A percentile compares a stretch with the other conserved stretches of the same genome.
Evolutionary conservation across 2,113 vertebrate genomes (phyloP).

Genomic region (Syngnathus typhle): DNA sequence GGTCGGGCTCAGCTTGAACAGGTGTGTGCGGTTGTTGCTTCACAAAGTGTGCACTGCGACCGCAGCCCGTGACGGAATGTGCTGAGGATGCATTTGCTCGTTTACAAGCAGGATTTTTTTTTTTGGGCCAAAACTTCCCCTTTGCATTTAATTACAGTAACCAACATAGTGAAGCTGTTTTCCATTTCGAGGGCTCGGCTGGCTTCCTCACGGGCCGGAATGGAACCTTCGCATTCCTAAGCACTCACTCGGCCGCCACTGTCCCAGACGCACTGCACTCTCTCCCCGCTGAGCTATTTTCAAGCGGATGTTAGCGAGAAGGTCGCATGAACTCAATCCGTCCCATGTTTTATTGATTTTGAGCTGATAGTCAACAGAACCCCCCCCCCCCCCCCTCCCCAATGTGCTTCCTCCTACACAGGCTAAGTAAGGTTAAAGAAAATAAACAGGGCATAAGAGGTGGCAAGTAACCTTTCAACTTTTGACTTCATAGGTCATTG

Average conservation of each 20-base stretch:
- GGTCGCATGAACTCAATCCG: slow-evolving; percentile 46
- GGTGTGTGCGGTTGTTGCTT: slow-evolving; percentile 36
- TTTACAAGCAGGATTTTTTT: neutral
- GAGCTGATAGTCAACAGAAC: slow-evolving; percentile 26
- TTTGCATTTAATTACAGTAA: neutral
- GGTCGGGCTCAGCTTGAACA: slow-evolving; percentile 50
- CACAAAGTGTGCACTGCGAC: neutral
- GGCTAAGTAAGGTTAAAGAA: slow-evolving; percentile 27
- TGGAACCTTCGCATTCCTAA: neutral
- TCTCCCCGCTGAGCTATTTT: neutral
- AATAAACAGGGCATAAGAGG: slow-evolving; percentile 15
- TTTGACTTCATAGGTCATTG: neutral
- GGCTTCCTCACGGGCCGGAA: neutral
- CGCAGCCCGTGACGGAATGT: neutral
- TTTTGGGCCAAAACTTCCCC: neutral
- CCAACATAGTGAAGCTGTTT: no score
- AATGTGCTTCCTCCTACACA: neutral
- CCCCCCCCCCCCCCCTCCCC: neutral
- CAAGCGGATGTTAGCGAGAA: slow-evolving; percentile 22
- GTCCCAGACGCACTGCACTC: neutral
- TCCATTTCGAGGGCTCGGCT: no score
- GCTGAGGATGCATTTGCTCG: neutral
- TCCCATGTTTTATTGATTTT: slow-evolving; percentile 40
- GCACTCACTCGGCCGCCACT: neutral
- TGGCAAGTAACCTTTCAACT: slow-evolving; percentile 9